phyloP scores from a whole-genome alignment of 1,140 invertebrate species.

The Calosoma granatense region DNA sequence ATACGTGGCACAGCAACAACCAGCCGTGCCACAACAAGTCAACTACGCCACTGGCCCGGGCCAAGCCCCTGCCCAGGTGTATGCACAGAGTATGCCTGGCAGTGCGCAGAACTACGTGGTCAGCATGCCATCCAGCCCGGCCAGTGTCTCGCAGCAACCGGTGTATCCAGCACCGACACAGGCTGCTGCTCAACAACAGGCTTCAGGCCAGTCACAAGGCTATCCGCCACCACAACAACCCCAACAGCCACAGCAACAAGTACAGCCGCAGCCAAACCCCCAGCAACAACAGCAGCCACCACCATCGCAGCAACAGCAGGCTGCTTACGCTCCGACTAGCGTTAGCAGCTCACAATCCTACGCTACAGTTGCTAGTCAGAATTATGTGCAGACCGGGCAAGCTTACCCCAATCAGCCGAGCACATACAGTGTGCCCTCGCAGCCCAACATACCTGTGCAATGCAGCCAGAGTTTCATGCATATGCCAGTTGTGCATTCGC shows the following conservation, averaged over 20 bases:
- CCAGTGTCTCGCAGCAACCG: background rate
- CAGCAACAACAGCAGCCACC: background rate
- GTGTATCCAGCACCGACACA: background rate
- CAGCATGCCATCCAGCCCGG: background rate
- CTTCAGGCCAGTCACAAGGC: background rate
- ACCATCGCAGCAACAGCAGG: background rate
- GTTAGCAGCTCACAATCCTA: background rate
- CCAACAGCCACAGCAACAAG: constrained; percentile 12
- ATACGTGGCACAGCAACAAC: background rate
- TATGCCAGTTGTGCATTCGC: too few species aligned
- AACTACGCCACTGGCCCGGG: background rate
- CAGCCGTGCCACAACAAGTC: background rate
- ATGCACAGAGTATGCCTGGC: background rate
- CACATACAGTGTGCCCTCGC: too few species aligned
- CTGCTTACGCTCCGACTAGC: background rate
- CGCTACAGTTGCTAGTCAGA: background rate
- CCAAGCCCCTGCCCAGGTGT: background rate
- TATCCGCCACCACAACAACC: constrained; percentile 14
- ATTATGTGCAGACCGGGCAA: constrained; percentile 14
- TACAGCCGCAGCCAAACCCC: background rate
- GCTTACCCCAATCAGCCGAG: background rate
- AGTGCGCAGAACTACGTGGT: background rate
- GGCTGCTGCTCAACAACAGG: background rate
- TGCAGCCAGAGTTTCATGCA: background rate
- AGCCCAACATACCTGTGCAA: background rate